A percentile compares a stretch with the other conserved stretches of the same genome.
These are phyloP conservation scores for Gymnoscopelus braueri DNA, from an alignment of 2,797 vertebrate genomes.

Conservation along the genomic window DNA sequence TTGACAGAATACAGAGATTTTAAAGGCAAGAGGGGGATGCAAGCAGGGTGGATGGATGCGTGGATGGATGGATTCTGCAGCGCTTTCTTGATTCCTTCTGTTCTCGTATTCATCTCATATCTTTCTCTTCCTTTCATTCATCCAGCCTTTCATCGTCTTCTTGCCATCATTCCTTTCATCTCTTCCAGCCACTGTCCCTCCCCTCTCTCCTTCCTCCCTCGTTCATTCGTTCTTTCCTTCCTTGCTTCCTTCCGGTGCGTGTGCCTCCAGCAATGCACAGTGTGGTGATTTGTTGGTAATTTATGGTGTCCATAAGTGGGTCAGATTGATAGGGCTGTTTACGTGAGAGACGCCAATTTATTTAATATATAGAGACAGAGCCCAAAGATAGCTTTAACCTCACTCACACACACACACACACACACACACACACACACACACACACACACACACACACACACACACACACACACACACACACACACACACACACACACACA, in stretches of 20 bases:
- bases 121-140: conserved; percentile 6
- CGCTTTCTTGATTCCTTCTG: too few relatives aligned
- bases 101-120: too few relatives aligned
- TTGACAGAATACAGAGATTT: conserved; percentile 59
- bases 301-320: conserved; percentile 86
- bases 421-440: not conserved
- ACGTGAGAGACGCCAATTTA: conserved; percentile 82
- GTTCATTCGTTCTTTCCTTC: conserved; percentile 10
- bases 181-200: not conserved
- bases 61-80: conserved; percentile 29
- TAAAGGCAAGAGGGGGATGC: conserved; percentile 52
- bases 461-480: conserved; percentile 4
- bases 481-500: not conserved
- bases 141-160: not conserved
- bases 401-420: conserved; percentile 22
- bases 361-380: conserved; percentile 73
- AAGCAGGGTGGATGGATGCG: conserved; percentile 63
- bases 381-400: conserved; percentile 57
- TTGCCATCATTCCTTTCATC: not conserved
- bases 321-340: conserved; percentile 89
- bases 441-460: conserved; percentile 4
- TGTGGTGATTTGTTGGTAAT: conserved; percentile 78
- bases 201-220: conserved; percentile 9
- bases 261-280: conserved; percentile 52
- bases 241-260: conserved; percentile 17